A percentile compares a stretch with the other conserved stretches of the same genome.
Evolutionary conservation across 53 echinoderm and acorn worm genomes (phyloP).

Genomic region (Mesocentrotus franciscanus): DNA sequence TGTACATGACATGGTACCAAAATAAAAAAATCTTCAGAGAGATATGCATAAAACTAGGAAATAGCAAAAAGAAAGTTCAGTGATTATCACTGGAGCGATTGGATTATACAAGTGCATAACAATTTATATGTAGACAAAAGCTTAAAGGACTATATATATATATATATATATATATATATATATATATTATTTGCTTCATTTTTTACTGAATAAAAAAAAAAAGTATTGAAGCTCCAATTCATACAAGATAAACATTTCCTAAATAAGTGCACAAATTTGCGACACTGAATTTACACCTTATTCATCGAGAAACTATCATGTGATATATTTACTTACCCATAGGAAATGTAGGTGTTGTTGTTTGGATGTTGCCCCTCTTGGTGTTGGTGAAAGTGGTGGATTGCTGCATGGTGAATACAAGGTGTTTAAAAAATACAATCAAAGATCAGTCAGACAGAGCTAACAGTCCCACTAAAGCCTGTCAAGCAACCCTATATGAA

Average conservation of each 20-base stretch:
- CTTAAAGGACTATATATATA: neutral
- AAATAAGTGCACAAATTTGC: neutral
- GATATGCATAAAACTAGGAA: too few species aligned
- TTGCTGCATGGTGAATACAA: slow-evolving; percentile 67
- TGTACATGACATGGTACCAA: too few species aligned
- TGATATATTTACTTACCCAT: slow-evolving; percentile 73
- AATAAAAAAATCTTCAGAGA: too few species aligned
- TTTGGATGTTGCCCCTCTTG: slow-evolving; percentile 86
- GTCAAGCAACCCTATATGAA: neutral
- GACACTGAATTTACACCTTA: neutral
- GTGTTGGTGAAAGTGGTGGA: slow-evolving; percentile 86
- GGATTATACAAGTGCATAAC: too few species aligned
- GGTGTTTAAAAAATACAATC: neutral
- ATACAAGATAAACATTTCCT: neutral
- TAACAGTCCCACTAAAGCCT: neutral
- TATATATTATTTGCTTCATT: neutral
- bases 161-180: too few species aligned
- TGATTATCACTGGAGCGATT: neutral
- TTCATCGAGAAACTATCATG: neutral
- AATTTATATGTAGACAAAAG: too few species aligned
- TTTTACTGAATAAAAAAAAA: neutral
- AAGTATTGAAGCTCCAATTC: neutral
- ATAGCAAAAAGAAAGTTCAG: neutral
- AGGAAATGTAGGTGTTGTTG: slow-evolving; percentile 87
- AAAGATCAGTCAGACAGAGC: neutral